Evolutionary conservation across 2,888 invertebrate genomes (phyloP), one percentile per base, ranked within the genome.

Genomic region (Hedychridium roseum): DNA sequence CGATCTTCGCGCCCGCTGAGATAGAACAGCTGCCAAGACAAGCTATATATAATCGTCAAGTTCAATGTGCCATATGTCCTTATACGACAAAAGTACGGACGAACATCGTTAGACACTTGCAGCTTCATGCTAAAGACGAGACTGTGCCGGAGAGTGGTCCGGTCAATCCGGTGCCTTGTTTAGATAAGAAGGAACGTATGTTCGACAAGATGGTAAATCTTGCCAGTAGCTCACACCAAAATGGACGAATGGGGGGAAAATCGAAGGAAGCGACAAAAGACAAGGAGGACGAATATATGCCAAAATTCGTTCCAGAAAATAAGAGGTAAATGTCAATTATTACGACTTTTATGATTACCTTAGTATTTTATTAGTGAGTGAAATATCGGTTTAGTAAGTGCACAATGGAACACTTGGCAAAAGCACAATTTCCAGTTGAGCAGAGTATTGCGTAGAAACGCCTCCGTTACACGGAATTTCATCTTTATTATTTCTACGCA

Each of bases 161-260:
- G 0, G 87, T 92, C 0, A 92, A 92, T 81, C 92, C 92, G 0
- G 91, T 92, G 3, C 91, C 90, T 0, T 91, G 88, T 70, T 80
- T 91, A 26, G 88, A 89, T 59, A 86, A 87, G 28, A 88, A 88
- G 57, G 91, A 91, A 70, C 86, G 85, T 59, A 90, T 91, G 84
- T 92, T 92, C 69, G 92, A 92, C 73, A 90, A 88, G 73, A 92
- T 92, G 92, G 83, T 88, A 0, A 92, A 92, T 73, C 82, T 91
- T 12, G 91, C 92, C 0, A 87, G 88, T n/a, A 90, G 88, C 59
- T 90, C 86, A 1, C 78, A 78, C 45, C 73, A 78, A 23, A 73
- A 71, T 11, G 70, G 79, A 2, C 71, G 81, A 28, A 82, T 81
- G 80, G 78, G 80, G 5, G 74, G 74, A 2, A 64, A 64, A 11